Percentiles rank a stretch among this genome's conserved stretches.
Conservation (phyloP, 1,140 invertebrate genomes). For the Araneus ventricosus region DNA sequence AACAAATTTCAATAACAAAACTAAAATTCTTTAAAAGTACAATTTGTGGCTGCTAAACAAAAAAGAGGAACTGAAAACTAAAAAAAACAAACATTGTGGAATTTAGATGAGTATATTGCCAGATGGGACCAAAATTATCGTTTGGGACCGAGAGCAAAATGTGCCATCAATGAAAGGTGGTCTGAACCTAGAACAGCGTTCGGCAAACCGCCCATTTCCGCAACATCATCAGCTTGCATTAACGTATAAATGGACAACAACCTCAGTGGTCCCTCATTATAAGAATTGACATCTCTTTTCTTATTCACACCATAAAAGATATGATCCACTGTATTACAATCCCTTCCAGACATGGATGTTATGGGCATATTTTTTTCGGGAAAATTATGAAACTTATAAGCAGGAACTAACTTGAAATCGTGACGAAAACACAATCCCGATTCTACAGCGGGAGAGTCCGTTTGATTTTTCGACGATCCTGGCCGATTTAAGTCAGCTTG, state of each 20-base stretch:
- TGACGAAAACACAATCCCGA: not conserved
- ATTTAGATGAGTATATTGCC: too few relatives aligned
- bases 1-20: too few relatives aligned
- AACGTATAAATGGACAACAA: slow-evolving; percentile 54
- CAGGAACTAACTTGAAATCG: slow-evolving; percentile 54
- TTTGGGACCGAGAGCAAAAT: slow-evolving; percentile 59
- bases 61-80: too few relatives aligned
- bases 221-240: slow-evolving; percentile 22
- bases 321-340: slow-evolving; percentile 61
- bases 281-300: not conserved
- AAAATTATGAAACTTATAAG: slow-evolving; percentile 28
- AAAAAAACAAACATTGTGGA: too few relatives aligned
- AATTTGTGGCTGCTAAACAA: too few relatives aligned
- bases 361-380: not conserved
- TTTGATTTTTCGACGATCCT: not conserved
- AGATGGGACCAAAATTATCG: not conserved
- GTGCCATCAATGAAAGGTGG: slow-evolving; percentile 76
- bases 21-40: too few relatives aligned
- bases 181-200: slow-evolving; percentile 77
- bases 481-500: not conserved
- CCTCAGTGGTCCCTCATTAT: slow-evolving; percentile 42
- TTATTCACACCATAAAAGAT: slow-evolving; percentile 47
- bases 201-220: slow-evolving; percentile 75
- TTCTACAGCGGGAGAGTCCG: not conserved
- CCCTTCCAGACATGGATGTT: slow-evolving; percentile 46